Evolutionary conservation across 2,888 invertebrate species (phyloP), one percentile per base, ranked within the genome.

Genomic region (Synanthedon andrenaeformis): DNA sequence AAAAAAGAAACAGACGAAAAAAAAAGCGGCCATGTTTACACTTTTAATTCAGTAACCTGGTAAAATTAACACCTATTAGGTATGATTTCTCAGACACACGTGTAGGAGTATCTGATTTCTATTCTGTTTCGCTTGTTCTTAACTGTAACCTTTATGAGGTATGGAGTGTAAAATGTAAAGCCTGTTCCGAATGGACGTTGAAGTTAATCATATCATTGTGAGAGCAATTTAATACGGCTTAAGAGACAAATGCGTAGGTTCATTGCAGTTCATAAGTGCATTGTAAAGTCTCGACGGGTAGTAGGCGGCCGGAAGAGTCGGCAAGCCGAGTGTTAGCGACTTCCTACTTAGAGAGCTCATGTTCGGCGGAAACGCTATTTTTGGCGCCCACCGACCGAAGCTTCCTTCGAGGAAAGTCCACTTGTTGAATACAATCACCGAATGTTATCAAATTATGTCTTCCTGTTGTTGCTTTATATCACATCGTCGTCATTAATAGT

Each of bases 291-390:
- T 12, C 13, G 82, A 77, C 81, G 74, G 10, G 65, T 70, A 72
- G 86, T 85, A 78, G 85, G 86, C 84, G 86, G 83, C 76, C 84
- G 86, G 85, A 85, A 86, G 81, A 73, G 74, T 67, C 69, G 72
- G 73, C 74, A 69, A 28, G 76, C 65, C 71, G 71, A 77, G 78
- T 70, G 76, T 76, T 76, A 73, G 76, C 72, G 76, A 79, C 84
- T 86, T 87, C 86, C 86, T 86, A 84, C 86, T 86, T 87, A 86
- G 75, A 77, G 75, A 66, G 74, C 70, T 70, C 66, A 65, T 70
- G 71, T 73, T 76, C 72, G 73, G 65, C 86, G 87, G 87, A 87
- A 82, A 79, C 76, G 76, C 87, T 87, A 86, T 87, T 87, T 87
- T 85, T 80, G 86, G 87, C 81, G 83, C 82, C 80, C 82, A 79